Percentiles rank a stretch among this genome's conserved stretches.
Evolutionary conservation across 2,888 invertebrate genomes (phyloP).

Genomic region (Microctonus hyperodae): DNA sequence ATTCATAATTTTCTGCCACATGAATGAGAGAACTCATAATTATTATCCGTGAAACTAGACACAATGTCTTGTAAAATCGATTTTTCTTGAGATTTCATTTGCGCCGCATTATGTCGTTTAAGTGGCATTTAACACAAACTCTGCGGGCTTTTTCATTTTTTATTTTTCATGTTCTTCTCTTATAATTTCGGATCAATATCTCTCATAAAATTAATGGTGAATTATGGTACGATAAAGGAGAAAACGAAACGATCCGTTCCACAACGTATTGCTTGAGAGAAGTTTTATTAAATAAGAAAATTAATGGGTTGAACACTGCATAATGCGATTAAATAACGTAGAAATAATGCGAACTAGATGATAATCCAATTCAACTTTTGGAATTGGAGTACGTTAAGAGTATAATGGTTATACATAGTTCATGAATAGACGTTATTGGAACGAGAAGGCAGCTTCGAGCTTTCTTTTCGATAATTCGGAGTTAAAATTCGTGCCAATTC

Average conservation of each 20-base stretch:
- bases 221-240: constrained; percentile 6
- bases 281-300: constrained; percentile 18
- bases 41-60: constrained; percentile 9
- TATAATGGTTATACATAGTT: constrained; percentile 38
- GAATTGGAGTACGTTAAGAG: constrained; percentile 35
- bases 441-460: constrained; percentile 35
- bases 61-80: constrained; percentile 2
- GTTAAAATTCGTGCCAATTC: neutral
- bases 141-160: constrained; percentile 30
- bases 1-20: constrained; percentile 12
- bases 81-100: constrained; percentile 8
- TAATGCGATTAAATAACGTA: constrained; percentile 31
- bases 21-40: constrained; percentile 7
- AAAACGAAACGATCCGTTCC: constrained; percentile 30
- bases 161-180: constrained; percentile 16
- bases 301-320: constrained; percentile 27
- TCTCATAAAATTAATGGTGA: constrained; percentile 16
- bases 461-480: constrained; percentile 24
- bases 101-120: constrained; percentile 7
- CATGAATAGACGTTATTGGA: constrained; percentile 27
- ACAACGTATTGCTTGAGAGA: constrained; percentile 21
- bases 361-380: constrained; percentile 35
- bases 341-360: constrained; percentile 22
- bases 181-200: constrained; percentile 13
- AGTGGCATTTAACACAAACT: constrained; percentile 12